Conservation (phyloP, 2,113 vertebrate genomes). For the Epinephelus moara region DNA sequence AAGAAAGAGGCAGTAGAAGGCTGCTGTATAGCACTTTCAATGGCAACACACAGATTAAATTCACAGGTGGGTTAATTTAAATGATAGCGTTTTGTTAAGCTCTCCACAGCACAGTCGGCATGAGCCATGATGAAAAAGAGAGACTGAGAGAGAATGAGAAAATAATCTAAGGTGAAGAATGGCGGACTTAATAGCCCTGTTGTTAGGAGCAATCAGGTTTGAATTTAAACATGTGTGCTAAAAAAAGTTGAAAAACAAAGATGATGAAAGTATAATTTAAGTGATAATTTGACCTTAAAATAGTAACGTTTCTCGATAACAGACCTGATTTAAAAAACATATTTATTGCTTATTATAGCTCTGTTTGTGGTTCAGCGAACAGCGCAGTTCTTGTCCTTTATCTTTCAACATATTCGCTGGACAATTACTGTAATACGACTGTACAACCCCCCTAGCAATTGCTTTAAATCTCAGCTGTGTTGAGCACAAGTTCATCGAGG, state of each 20-base stretch:
- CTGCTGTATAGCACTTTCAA: neutral
- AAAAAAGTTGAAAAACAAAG: neutral
- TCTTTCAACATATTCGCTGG: neutral
- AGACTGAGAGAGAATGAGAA: neutral
- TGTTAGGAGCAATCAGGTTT: neutral
- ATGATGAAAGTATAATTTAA: neutral
- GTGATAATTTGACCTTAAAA: neutral
- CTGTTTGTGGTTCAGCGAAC: neutral
- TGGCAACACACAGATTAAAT: slow-evolving; percentile 23
- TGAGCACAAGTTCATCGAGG: neutral
- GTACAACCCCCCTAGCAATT: neutral
- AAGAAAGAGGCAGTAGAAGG: no score
- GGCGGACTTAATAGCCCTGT: neutral
- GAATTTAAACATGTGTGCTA: neutral
- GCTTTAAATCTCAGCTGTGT: slow-evolving; percentile 20
- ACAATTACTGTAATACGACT: no score
- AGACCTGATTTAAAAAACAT: neutral
- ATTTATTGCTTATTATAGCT: neutral
- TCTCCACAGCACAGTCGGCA: neutral
- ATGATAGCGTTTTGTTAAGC: slow-evolving; percentile 1
- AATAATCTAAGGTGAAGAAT: neutral
- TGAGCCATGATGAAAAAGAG: neutral
- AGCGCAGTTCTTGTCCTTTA: neutral
- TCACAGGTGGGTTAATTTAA: slow-evolving; percentile 9
- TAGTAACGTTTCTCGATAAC: neutral